Evolutionary conservation across 2,113 vertebrate genomes (phyloP).

Genomic region (Alosa alosa): DNA sequence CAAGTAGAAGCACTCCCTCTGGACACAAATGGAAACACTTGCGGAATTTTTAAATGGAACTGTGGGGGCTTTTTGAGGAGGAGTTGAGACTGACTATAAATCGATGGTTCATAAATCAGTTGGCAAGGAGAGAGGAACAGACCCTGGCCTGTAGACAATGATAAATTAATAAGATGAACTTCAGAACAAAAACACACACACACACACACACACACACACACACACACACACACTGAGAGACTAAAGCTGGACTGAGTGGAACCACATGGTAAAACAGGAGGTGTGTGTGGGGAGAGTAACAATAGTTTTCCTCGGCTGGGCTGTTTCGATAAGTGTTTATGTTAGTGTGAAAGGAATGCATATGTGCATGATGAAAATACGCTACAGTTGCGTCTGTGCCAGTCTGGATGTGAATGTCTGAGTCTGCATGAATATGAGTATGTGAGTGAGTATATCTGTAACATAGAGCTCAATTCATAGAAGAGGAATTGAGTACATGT

Average conservation of each 20-base stretch:
- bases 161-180: constrained; percentile 33
- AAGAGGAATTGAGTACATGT: neutral
- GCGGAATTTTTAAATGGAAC: constrained; percentile 24
- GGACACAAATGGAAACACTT: constrained; percentile 14
- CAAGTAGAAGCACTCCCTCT: neutral
- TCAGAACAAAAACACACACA: neutral
- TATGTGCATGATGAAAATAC: neutral
- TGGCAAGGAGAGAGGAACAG: constrained; percentile 9
- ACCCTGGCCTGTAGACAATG: constrained; percentile 13
- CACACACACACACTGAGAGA: neutral
- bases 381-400: neutral
- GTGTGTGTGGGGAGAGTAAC: neutral
- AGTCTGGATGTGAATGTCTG: neutral
- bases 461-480: neutral
- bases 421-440: neutral
- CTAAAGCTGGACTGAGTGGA: neutral
- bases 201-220: neutral
- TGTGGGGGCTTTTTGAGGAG: constrained; percentile 17
- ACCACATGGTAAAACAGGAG: neutral
- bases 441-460: neutral
- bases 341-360: neutral
- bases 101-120: constrained; percentile 41
- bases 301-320: neutral
- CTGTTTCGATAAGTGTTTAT: neutral
- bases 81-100: constrained; percentile 14